Evolutionary conservation across 2,113 vertebrate species (phyloP).

Genomic region (Phrynosoma blainvillii): DNA sequence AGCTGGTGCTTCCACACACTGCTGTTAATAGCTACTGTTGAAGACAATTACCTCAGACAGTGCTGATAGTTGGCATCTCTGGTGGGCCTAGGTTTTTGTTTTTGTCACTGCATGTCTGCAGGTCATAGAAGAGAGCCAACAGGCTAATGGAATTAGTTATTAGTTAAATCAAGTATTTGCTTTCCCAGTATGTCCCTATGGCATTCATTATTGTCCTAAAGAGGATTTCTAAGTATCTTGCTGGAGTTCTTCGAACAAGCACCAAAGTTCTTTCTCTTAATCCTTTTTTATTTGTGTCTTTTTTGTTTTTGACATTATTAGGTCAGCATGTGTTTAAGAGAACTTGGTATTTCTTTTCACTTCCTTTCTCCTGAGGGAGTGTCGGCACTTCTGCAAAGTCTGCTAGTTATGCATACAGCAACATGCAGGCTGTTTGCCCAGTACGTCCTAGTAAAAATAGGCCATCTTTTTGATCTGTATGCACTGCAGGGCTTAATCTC

Average conservation of each 20-base stretch:
- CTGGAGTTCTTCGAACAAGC: slow-evolving; percentile 11
- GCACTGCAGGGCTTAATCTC: not conserved
- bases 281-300: slow-evolving; percentile 15
- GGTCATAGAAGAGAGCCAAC: too few species aligned
- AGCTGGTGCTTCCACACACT: too few species aligned
- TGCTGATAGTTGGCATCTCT: too few species aligned
- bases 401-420: slow-evolving; percentile 23
- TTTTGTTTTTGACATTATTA: slow-evolving; percentile 59
- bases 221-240: slow-evolving; percentile 37
- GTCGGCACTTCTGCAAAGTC: slow-evolving; percentile 49
- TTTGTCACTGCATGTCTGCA: too few species aligned
- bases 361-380: slow-evolving; percentile 52
- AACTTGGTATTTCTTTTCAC: slow-evolving; percentile 7
- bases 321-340: slow-evolving; percentile 63
- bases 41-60: too few species aligned
- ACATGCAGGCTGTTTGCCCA: not conserved
- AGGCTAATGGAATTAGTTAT: not conserved
- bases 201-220: slow-evolving; percentile 27
- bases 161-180: not conserved
- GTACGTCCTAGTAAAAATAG: slow-evolving; percentile 30
- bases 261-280: slow-evolving; percentile 1
- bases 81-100: too few species aligned
- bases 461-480: slow-evolving; percentile 8
- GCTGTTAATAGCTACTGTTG: too few species aligned
- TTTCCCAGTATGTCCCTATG: slow-evolving; percentile 30